Conservation (phyloP, 2,113 vertebrate species). For the Triplophysa siluroides region DNA sequence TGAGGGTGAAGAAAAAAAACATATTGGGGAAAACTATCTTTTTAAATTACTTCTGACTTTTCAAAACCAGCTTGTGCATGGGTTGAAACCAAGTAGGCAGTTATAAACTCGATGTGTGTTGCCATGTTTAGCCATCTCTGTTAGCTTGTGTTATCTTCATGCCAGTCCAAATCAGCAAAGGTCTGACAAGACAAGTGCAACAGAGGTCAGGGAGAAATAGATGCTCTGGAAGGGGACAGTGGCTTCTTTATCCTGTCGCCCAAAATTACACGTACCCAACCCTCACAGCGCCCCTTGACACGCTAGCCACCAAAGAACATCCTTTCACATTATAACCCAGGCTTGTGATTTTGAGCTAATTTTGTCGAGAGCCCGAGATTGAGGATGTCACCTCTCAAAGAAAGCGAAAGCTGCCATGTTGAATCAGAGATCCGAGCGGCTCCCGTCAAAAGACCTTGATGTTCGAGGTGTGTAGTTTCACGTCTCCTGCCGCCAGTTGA, state of each 20-base stretch:
- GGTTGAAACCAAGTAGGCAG: not conserved
- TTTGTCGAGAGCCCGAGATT: not conserved
- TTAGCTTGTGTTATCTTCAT: not conserved
- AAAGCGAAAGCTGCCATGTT: slow-evolving; percentile 34
- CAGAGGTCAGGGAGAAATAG: not conserved
- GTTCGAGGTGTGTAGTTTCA: slow-evolving; percentile 25
- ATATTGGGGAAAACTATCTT: too few relatives aligned
- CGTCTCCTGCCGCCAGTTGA: not conserved
- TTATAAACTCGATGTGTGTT: not conserved
- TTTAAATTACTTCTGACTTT: too few relatives aligned
- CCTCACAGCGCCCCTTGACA: slow-evolving; percentile 1
- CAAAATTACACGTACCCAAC: slow-evolving; percentile 12
- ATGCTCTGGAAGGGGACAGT: not conserved
- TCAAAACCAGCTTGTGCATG: too few relatives aligned
- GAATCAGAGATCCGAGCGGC: not conserved
- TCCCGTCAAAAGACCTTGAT: slow-evolving; percentile 5
- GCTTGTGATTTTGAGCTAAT: slow-evolving; percentile 1
- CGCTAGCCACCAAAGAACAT: not conserved
- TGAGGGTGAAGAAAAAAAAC: too few relatives aligned
- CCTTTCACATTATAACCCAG: not conserved
- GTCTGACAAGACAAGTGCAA: slow-evolving; percentile 7
- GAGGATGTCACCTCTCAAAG: slow-evolving; percentile 15
- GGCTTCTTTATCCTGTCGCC: slow-evolving; percentile 6
- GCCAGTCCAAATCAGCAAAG: not conserved
- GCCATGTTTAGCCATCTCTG: not conserved